Evolutionary conservation across 1,140 invertebrate genomes (phyloP).

Genomic region (Atta cephalotes): DNA sequence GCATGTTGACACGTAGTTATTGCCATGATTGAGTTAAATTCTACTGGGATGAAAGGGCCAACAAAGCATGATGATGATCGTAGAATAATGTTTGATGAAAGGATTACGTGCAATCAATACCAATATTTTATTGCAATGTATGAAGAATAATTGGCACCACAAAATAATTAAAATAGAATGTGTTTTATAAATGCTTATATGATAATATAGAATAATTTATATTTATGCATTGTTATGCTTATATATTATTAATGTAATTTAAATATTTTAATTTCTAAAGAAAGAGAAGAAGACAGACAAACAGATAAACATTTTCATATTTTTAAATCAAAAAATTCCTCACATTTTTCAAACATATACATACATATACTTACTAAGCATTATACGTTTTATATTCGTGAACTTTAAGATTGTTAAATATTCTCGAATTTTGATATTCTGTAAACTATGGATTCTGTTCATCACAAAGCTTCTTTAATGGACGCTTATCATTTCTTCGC

Average conservation of each 20-base stretch:
- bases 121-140: constrained; percentile 7
- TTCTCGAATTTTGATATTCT: neutral
- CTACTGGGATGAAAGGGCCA: neutral
- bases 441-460: neutral
- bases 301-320: neutral
- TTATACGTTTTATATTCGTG: neutral
- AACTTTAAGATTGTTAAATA: neutral
- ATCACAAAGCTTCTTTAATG: constrained; percentile 8
- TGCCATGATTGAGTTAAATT: constrained; percentile 28
- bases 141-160: neutral
- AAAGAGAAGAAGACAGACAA: neutral
- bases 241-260: neutral
- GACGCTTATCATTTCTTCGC: neutral
- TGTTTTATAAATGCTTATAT: neutral
- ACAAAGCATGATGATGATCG: neutral
- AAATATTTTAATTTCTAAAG: neutral
- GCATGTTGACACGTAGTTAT: constrained; percentile 27
- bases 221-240: neutral
- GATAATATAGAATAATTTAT: neutral
- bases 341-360: neutral
- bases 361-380: neutral
- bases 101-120: constrained; percentile 7
- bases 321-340: neutral
- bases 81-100: constrained; percentile 13
- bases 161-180: constrained; percentile 21